Evolutionary conservation across 2,113 vertebrate genomes (phyloP).

Genomic region (Odocoileus virginianus): DNA sequence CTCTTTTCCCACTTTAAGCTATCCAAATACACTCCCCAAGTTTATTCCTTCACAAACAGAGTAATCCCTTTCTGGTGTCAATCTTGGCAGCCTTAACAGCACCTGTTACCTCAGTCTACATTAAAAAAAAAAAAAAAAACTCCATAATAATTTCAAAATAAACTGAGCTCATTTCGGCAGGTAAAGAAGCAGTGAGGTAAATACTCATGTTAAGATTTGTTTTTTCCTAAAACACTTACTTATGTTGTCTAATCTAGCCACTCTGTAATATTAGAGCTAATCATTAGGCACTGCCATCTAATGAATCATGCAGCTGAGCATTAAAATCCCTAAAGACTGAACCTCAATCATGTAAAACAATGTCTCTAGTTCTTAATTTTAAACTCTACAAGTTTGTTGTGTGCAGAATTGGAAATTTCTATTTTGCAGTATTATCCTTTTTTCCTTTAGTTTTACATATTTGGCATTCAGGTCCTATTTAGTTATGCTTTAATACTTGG

Average conservation of each 20-base stretch:
- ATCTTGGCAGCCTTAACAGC: background rate
- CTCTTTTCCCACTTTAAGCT: background rate
- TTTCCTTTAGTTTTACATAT: background rate
- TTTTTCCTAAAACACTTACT: background rate
- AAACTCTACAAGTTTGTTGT: background rate
- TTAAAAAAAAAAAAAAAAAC: background rate
- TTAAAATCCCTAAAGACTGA: background rate
- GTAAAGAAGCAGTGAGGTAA: background rate
- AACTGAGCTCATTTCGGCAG: background rate
- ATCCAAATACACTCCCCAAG: background rate
- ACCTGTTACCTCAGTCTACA: background rate
- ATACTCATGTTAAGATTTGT: background rate
- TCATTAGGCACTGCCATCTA: background rate
- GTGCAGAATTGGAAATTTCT: background rate
- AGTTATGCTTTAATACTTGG: background rate
- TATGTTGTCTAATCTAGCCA: background rate
- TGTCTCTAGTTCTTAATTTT: background rate
- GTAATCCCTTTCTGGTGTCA: background rate
- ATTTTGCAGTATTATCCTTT: background rate
- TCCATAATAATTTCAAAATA: background rate
- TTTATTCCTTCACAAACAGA: background rate
- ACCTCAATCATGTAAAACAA: background rate
- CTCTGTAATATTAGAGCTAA: background rate
- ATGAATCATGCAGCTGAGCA: background rate
- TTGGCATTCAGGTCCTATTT: background rate